Base-by-base conservation (phyloP, 2,113 vertebrate species). In the Lepus timidus region DNA sequence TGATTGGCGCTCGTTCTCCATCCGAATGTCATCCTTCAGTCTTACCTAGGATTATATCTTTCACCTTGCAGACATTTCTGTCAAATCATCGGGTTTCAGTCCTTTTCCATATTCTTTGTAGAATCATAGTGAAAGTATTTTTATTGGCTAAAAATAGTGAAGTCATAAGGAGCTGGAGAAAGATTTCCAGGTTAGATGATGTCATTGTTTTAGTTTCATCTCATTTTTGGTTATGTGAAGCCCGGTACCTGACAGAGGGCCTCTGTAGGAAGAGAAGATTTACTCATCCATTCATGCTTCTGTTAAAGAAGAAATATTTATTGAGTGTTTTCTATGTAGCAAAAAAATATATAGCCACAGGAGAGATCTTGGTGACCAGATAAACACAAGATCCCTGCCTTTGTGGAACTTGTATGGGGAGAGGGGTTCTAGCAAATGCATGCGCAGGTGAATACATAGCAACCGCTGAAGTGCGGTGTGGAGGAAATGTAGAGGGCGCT, bases 181-280 rank as follows among this genome's bases (percentile, higher is more conserved):
- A 51, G 36, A 75, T 90, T 91, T 85, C 82, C 51, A 70, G 73
- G 73, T 78, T 51, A 73, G 68, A 10, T 25, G 2, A 51, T 71
- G 1, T n/a, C 61, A 52, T n/a, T 49, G 25, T 79, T 75, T 36
- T 78, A 51, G 20, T 51, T 89, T 85, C 29, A 58, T 68, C n/a
- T 82, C 20, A 25, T 79, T 89, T 84, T 71, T 93, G 44, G 51
- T 95, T 79, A 36, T 58, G 16, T 58, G 58, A 94, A 93, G 55
- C 82, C 61, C 76, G 52, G 22, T 93, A 76, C 51, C 29, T 80
- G 68, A 44, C 44, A 85, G 5, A 64, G 33, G 70, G 55, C 31
- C 91, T 4, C 61, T 55, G 3, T 27, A 84, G 64, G 80, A 86
- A 74, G 64, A 67, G 49, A 90, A 55, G 70, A 39, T 36, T 9